Evolutionary conservation across 2,797 vertebrate species (phyloP).

Genomic region (Lates japonicus): DNA sequence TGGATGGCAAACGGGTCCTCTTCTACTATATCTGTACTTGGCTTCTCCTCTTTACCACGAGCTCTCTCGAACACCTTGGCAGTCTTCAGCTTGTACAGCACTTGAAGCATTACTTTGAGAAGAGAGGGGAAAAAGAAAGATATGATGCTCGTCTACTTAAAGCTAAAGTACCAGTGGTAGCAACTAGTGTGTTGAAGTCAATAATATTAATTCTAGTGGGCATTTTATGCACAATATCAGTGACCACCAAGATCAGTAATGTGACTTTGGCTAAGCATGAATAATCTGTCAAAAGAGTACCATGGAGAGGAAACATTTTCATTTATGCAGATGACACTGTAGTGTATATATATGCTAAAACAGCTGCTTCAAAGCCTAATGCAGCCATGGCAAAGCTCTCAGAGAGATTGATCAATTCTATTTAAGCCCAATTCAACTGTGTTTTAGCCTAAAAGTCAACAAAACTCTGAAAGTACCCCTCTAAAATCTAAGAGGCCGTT

Average conservation of each 20-base stretch:
- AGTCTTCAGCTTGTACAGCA: constrained; percentile 98
- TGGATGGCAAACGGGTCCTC: constrained; percentile 99
- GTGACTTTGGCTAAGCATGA: neutral
- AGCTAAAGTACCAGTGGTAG: neutral
- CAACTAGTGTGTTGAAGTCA: constrained; percentile 1
- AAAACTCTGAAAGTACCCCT: neutral
- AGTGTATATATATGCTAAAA: neutral
- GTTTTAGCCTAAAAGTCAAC: too few relatives aligned
- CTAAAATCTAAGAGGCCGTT: too few relatives aligned
- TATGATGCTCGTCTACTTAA: neutral
- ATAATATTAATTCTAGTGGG: neutral
- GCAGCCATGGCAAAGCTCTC: neutral
- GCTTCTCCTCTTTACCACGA: constrained; percentile 93
- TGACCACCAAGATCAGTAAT: neutral
- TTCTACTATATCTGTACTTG: constrained; percentile 93
- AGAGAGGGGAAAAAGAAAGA: neutral
- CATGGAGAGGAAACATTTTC: neutral
- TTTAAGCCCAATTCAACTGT: neutral
- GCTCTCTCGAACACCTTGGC: constrained; percentile 98
- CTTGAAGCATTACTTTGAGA: constrained; percentile 94
- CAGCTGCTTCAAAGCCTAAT: neutral
- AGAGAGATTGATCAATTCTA: neutral
- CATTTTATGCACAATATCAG: neutral
- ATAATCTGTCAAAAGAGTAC: neutral
- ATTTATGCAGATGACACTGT: constrained; percentile 22